phyloP scores from a whole-genome alignment of 2,797 vertebrate species.

The Chiloscyllium punctatum region DNA sequence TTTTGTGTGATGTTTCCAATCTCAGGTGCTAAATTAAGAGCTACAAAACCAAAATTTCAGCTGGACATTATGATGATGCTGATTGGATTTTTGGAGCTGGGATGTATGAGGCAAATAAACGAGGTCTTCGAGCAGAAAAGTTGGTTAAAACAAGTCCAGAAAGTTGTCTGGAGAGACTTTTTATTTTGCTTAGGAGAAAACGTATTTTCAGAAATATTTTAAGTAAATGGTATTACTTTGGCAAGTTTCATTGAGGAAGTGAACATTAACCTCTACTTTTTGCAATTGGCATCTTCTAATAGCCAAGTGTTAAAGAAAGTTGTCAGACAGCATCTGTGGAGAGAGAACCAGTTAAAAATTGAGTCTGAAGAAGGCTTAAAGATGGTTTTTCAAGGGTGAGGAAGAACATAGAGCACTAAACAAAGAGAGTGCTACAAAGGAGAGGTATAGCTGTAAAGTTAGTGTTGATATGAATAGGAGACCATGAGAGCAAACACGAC shows the following conservation, averaged over 20 bases:
- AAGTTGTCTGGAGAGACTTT: neutral
- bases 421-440: too few relatives aligned
- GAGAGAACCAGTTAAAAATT: too few relatives aligned
- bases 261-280: neutral
- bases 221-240: too few relatives aligned
- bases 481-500: too few relatives aligned
- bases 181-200: neutral
- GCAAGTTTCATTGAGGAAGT: neutral
- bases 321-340: too few relatives aligned
- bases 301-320: too few relatives aligned
- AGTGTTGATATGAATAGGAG: too few relatives aligned
- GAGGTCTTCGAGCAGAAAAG: neutral
- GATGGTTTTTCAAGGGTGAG: too few relatives aligned
- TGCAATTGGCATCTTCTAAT: neutral
- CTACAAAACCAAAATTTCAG: neutral
- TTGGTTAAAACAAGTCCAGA: neutral
- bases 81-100: neutral
- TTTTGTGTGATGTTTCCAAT: neutral
- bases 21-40: neutral
- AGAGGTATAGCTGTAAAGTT: too few relatives aligned
- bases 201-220: neutral
- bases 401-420: too few relatives aligned
- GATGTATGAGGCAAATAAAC: neutral
- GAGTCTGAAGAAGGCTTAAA: too few relatives aligned
- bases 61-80: neutral